phyloP scores from a whole-genome alignment of 2,113 vertebrate species.

The Festucalex cinctus region DNA sequence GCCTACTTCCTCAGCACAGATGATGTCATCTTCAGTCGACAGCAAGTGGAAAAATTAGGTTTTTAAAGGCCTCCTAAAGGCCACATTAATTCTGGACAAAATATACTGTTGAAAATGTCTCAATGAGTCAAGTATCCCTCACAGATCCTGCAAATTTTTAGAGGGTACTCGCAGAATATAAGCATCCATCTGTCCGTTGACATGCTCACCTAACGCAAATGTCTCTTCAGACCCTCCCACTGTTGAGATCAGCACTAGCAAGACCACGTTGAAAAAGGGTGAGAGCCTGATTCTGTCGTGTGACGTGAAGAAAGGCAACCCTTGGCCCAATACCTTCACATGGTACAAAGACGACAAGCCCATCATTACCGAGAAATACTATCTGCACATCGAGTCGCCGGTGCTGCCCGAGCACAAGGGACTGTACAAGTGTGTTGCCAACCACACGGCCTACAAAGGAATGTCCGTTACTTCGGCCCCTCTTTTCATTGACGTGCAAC shows the following conservation, averaged over 20 bases:
- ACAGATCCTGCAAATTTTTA: too few species aligned
- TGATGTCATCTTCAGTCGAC: too few species aligned
- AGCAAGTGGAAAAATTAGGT: too few species aligned
- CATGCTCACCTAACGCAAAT: too few species aligned
- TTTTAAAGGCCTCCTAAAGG: too few species aligned
- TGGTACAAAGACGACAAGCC: conserved; percentile 11
- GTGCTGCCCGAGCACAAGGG: conserved; percentile 18
- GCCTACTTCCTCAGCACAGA: too few species aligned
- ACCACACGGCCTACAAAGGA: not conserved
- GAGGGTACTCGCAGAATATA: too few species aligned
- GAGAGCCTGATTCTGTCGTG: conserved; percentile 33
- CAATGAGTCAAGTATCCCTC: too few species aligned
- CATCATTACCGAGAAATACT: accelerated
- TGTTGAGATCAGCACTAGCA: not conserved
- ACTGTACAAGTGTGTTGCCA: conserved; percentile 6
- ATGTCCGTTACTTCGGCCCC: not conserved
- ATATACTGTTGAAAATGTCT: too few species aligned
- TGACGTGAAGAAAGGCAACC: conserved; percentile 32
- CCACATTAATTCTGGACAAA: too few species aligned
- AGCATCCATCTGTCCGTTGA: too few species aligned
- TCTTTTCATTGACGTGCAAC: not conserved
- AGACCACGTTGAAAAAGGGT: conserved; percentile 3
- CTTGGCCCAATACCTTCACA: accelerated
- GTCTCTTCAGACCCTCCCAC: conserved; percentile 49
- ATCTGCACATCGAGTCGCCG: accelerated